These are phyloP conservation scores for Oreonectes daqikongensis DNA, from an alignment of 2,797 vertebrate genomes.

Conservation along the genomic window DNA sequence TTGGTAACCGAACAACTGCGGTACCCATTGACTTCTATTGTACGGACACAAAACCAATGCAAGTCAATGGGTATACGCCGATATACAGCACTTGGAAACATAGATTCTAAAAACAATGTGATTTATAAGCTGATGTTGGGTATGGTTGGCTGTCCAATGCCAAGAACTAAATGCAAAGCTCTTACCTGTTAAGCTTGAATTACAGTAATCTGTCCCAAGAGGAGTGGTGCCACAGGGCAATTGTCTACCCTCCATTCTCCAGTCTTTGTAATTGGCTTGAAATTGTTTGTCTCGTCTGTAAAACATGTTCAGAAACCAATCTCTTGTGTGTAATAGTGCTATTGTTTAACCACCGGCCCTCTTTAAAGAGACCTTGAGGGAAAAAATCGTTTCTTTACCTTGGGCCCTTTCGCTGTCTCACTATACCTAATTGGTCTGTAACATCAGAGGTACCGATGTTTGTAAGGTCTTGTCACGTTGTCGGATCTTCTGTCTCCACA, in stretches of 20 bases:
- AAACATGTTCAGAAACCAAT: constrained; percentile 51
- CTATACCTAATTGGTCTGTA: constrained; percentile 56
- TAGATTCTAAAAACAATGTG: neutral
- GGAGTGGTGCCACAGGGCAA: constrained; percentile 41
- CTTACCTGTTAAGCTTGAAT: constrained; percentile 44
- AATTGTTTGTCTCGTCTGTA: constrained; percentile 52
- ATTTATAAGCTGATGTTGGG: constrained; percentile 19
- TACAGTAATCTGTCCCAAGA: constrained; percentile 50
- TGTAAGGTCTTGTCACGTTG: constrained; percentile 55
- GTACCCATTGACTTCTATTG: too few species aligned
- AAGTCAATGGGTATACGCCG: too few species aligned
- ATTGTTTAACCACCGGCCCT: constrained; percentile 44
- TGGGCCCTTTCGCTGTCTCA: constrained; percentile 40
- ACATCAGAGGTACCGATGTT: constrained; percentile 48
- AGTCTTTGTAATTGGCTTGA: constrained; percentile 52
- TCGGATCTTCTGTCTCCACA: constrained; percentile 24
- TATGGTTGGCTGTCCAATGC: constrained; percentile 17
- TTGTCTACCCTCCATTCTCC: constrained; percentile 41
- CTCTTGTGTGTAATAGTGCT: constrained; percentile 47
- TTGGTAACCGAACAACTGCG: too few species aligned
- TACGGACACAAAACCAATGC: too few species aligned
- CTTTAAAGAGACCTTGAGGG: constrained; percentile 19
- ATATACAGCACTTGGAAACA: neutral
- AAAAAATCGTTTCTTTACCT: constrained; percentile 23
- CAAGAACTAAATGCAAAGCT: constrained; percentile 35